Evolutionary conservation across 2,113 vertebrate species (phyloP).

Genomic region (Chaetops frenatus): DNA sequence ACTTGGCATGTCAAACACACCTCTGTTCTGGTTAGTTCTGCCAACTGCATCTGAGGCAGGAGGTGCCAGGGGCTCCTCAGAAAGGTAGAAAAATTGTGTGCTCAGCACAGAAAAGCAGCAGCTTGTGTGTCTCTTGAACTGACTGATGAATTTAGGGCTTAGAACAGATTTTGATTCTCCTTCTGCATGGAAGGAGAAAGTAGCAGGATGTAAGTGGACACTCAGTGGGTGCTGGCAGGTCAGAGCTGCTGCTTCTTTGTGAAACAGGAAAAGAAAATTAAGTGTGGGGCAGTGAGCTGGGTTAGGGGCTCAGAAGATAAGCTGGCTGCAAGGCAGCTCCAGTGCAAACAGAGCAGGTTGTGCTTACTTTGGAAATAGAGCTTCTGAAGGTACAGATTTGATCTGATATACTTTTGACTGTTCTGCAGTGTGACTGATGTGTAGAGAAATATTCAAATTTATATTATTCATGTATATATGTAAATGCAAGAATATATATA

Average conservation of each 20-base stretch:
- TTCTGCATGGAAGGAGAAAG: neutral
- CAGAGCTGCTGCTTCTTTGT: neutral
- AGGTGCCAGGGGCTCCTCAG: neutral
- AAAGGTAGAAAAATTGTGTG: neutral
- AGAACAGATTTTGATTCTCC: neutral
- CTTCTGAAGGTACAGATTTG: neutral
- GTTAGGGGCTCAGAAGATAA: neutral
- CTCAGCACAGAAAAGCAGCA: neutral
- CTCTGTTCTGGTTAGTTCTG: neutral
- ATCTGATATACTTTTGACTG: neutral
- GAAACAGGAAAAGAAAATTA: neutral
- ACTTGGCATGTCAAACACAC: neutral
- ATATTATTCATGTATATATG: neutral
- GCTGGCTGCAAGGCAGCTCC: neutral
- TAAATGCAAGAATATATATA: neutral
- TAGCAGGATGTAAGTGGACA: accelerated
- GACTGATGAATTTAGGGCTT: neutral
- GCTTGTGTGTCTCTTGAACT: neutral
- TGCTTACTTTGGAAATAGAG: neutral
- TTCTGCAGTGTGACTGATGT: neutral
- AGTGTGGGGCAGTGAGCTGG: neutral
- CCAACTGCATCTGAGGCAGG: neutral
- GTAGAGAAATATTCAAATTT: neutral
- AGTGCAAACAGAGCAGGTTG: neutral
- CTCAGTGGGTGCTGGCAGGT: neutral